A percentile compares a stretch with the other conserved stretches of the same genome.
These are phyloP conservation scores for Protosalanx chinensis DNA, from an alignment of 2,797 vertebrate genomes.

Conservation along the genomic window DNA sequence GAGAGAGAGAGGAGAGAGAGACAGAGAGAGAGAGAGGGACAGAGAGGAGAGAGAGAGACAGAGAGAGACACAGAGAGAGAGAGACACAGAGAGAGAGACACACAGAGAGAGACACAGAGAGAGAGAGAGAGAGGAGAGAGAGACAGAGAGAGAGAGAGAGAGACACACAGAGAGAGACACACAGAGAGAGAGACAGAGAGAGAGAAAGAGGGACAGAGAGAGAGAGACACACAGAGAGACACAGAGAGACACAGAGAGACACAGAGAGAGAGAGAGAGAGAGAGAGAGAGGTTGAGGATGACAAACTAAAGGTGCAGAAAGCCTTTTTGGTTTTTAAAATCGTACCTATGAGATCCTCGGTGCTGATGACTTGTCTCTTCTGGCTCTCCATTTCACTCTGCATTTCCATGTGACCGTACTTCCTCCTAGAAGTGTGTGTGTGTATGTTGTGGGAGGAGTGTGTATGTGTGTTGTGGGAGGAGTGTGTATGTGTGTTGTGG, in stretches of 20 bases:
- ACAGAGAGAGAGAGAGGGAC: background rate
- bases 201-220: background rate
- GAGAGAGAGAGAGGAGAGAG: background rate
- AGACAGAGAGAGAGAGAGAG: background rate
- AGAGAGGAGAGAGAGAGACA: no score
- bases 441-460: background rate
- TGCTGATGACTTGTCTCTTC: constrained; percentile 58
- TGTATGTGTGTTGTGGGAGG: background rate
- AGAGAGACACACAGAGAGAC: background rate
- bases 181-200: no score
- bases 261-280: background rate
- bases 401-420: constrained; percentile 60
- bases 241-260: background rate
- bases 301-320: background rate
- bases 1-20: no score
- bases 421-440: constrained; percentile 17
- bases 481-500: background rate
- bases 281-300: background rate
- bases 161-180: background rate
- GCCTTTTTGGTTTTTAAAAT: background rate
- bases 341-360: constrained; percentile 76
- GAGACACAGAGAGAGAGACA: no score
- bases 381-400: constrained; percentile 58
- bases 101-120: background rate
- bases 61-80: no score